Evolutionary conservation across 1,140 invertebrate genomes (phyloP), one percentile per base, ranked within the genome.

Genomic region (Leptinotarsa texana): DNA sequence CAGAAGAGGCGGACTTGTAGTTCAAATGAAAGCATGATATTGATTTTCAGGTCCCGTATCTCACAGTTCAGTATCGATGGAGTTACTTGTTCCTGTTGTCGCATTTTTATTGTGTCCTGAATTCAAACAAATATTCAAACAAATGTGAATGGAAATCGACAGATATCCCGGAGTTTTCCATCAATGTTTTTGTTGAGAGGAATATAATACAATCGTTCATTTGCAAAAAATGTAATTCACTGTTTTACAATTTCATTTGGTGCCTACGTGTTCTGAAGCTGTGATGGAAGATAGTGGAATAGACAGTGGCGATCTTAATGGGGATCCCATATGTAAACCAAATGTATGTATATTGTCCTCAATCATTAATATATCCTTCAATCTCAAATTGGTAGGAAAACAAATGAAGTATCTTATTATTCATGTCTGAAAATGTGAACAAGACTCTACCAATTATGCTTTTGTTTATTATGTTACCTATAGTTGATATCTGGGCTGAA

Each of bases 261-360:
- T 42, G 33, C 33, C 33, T 69, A 72, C 8, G 33, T 11, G 33
- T 11, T 42, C 33, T 42, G 33, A 70, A 73, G 33, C 48, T 72
- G 82, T 76, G 73, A 90, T 90, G 89, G 90, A 91, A 85, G 90
- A 91, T 83, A 91, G 90, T 82, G 89, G 90, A 22, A 90, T 91
- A 77, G 90, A 91, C 74, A 90, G 89, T 82, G 89, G 89, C 77
- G 89, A 90, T 84, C 85, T 87, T 57, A 89, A 81, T 85, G 86
- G 82, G 81, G 81, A 84, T 76, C 65, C 72, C 18, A 67, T 47
- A 62, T 73, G 69, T 70, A 82, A 82, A 73, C 77, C 80, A 13
- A 75, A 66, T 42, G 78, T 78, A 79, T 22, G 72, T 78, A 70
- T 65, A 42, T 42, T 42, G 8, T 42, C 33, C 8, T 42, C 33